Evolutionary conservation across 37 sponge, comb jelly and placozoan genomes (phyloP), one percentile per base, ranked within the genome.

Genomic region (Hexactinellida sp.): DNA sequence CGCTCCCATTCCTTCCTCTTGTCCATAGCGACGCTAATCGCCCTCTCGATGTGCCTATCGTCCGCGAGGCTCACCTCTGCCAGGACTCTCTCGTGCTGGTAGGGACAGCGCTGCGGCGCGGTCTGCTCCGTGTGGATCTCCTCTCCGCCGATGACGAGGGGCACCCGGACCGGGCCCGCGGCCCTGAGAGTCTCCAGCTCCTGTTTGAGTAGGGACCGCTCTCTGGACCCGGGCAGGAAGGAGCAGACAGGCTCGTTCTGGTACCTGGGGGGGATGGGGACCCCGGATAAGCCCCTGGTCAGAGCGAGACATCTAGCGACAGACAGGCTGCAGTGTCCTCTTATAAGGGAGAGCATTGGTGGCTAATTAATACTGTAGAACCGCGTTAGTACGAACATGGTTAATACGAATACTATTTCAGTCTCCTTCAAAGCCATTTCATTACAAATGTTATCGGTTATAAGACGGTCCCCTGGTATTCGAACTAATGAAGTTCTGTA

Each of bases 91-190:
- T 76, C 38, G 38, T 83, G 55, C 36, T 37, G 82, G 28, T 37
- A 86, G 13, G 38, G 54, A 86, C 83, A 36, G 21, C 25, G 21
- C 34, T 63, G 76, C 13, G 25, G 21, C 3, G 28, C 76, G 3
- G 25, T 82, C 19, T 93, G 84, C 0, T 93, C 99, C 7, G 94
- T 93, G 52, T 82, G 87, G 36, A 92, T 84, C 85, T 92, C 92
- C 82, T 92, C 88, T 0, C 99, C 99, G 36, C 93, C 93, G 36
- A 98, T 86, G 32, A 98, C 92, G 82, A 90, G 89, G 0, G 99
- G 96, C n/a, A 98, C 32, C 34, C 24, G 1, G 5, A 36, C 55
- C 9, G 55, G 37, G 7, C 37, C 87, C 37, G 37, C 82, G 1
- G 16, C 25, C 84, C 24, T 36, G 7, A 36, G 37, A 32, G 35